Evolutionary conservation across 2,797 vertebrate species (phyloP).

Genomic region (Oryzias dopingdopingensis): DNA sequence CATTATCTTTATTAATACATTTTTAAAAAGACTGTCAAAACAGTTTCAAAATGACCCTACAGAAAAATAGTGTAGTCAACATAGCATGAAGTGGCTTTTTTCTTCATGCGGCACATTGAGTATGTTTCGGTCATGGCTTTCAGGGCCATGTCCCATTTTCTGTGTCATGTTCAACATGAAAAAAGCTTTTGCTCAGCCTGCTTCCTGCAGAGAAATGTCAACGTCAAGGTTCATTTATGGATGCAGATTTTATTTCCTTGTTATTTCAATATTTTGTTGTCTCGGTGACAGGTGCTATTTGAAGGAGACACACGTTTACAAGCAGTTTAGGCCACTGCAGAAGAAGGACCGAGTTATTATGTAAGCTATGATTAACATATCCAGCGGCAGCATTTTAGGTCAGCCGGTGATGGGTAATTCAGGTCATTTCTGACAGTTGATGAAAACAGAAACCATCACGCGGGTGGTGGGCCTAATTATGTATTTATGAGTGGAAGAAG

Average conservation of each 20-base stretch:
- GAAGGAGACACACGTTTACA: conserved; percentile 24
- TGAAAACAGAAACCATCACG: conserved; percentile 78
- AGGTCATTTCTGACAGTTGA: conserved; percentile 83
- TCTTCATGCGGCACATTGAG: conserved; percentile 27
- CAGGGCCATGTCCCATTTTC: conserved; percentile 50
- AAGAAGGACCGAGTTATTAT: conserved; percentile 63
- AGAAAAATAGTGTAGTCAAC: conserved; percentile 21
- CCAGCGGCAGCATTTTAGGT: conserved; percentile 76
- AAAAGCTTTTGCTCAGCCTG: conserved; percentile 40
- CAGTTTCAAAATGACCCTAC: conserved; percentile 26
- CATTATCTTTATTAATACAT: conserved; percentile 54
- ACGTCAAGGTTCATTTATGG: conserved; percentile 61
- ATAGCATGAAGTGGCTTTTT: conserved; percentile 36
- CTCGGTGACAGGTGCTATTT: conserved; percentile 63
- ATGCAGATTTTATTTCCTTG: conserved; percentile 33
- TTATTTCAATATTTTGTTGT: conserved; percentile 26
- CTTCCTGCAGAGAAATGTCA: conserved; percentile 42
- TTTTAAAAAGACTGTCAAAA: conserved; percentile 47
- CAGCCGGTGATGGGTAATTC: conserved; percentile 78
- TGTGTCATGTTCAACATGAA: conserved; percentile 65
- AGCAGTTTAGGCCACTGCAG: conserved; percentile 39
- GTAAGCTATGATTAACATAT: conserved; percentile 78
- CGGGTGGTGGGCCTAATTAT: conserved; percentile 72
- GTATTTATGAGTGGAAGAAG: conserved; percentile 78
- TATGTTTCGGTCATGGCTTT: conserved; percentile 53